A percentile compares a stretch with the other conserved stretches of the same genome.
These are phyloP conservation scores for Psix sp. DNA, from an alignment of 1,140 invertebrate genomes.

Conservation along the genomic window DNA sequence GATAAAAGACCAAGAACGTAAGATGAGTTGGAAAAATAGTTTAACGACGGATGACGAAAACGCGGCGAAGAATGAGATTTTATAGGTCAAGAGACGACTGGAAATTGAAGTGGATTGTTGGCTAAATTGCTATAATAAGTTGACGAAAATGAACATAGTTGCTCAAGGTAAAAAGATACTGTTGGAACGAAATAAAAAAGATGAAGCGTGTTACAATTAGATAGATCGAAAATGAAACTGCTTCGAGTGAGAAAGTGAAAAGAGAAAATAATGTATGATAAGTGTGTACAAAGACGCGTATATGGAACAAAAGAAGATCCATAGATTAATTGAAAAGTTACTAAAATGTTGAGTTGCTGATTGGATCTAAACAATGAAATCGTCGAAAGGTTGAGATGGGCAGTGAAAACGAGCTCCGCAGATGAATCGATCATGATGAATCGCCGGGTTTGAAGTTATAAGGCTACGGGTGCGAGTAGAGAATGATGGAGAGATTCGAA, in stretches of 20 bases:
- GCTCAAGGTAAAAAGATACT: slow-evolving; percentile 36
- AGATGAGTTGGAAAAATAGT: slow-evolving; percentile 39
- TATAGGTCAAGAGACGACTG: slow-evolving; percentile 25
- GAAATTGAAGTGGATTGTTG: slow-evolving; percentile 44
- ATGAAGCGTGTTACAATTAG: slow-evolving; percentile 31
- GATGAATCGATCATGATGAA: slow-evolving; percentile 40
- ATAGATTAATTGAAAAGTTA: slow-evolving; percentile 38
- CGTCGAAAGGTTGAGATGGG: slow-evolving; percentile 17
- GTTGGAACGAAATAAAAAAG: slow-evolving; percentile 34
- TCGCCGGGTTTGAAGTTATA: background rate
- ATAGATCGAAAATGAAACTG: slow-evolving; percentile 18
- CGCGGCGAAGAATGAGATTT: slow-evolving; percentile 23
- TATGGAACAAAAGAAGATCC: slow-evolving; percentile 16
- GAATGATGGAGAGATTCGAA: slow-evolving; percentile 9
- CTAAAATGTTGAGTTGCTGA: slow-evolving; percentile 30
- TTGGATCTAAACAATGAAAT: slow-evolving; percentile 23
- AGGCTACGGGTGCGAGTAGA: background rate
- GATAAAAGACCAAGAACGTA: background rate
- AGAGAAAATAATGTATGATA: background rate
- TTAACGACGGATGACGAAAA: slow-evolving; percentile 10
- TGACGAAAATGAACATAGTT: slow-evolving; percentile 35
- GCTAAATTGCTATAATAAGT: slow-evolving; percentile 48
- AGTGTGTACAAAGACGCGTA: slow-evolving; percentile 10
- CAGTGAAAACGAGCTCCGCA: background rate
- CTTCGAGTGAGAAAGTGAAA: slow-evolving; percentile 9